These are phyloP conservation scores for Anoura caudifer DNA, from an alignment of 2,113 vertebrate genomes.

Conservation along the genomic window DNA sequence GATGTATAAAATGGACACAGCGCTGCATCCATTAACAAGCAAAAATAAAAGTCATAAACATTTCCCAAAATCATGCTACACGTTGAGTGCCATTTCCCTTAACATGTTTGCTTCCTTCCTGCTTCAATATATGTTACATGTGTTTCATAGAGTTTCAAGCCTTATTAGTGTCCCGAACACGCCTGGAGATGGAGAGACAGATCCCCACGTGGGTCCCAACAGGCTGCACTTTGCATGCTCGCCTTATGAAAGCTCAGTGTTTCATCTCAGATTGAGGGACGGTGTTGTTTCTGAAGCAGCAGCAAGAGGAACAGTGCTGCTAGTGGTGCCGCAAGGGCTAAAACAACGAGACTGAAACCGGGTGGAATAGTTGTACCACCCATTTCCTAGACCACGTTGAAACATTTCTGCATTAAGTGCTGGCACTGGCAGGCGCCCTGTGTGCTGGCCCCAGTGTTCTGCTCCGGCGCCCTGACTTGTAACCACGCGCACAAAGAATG, in stretches of 20 bases:
- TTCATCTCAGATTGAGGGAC: conserved; percentile 5
- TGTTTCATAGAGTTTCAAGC: not conserved
- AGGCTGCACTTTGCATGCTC: not conserved
- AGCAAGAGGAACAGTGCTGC: not conserved
- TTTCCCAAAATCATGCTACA: not conserved
- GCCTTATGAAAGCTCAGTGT: not conserved
- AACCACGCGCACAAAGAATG: conserved; percentile 52
- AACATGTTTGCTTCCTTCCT: not conserved
- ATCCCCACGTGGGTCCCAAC: not conserved
- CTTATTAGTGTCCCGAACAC: not conserved
- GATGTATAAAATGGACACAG: not conserved
- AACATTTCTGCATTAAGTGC: conserved; percentile 49
- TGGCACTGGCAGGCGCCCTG: conserved; percentile 54
- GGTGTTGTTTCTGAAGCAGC: conserved; percentile 51
- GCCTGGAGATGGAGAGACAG: not conserved
- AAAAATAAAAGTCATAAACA: not conserved
- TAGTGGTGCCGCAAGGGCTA: conserved; percentile 60
- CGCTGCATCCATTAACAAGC: not conserved
- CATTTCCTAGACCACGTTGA: conserved; percentile 62
- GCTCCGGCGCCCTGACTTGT: conserved; percentile 64
- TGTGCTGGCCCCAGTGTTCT: conserved; percentile 2
- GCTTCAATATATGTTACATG: not conserved
- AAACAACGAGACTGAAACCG: conserved; percentile 72
- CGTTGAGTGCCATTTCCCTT: not conserved
- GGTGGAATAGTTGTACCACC: conserved; percentile 65